Base-by-base conservation (phyloP, 2,797 vertebrate genomes). In the Pantherophis vulpinus region DNA sequence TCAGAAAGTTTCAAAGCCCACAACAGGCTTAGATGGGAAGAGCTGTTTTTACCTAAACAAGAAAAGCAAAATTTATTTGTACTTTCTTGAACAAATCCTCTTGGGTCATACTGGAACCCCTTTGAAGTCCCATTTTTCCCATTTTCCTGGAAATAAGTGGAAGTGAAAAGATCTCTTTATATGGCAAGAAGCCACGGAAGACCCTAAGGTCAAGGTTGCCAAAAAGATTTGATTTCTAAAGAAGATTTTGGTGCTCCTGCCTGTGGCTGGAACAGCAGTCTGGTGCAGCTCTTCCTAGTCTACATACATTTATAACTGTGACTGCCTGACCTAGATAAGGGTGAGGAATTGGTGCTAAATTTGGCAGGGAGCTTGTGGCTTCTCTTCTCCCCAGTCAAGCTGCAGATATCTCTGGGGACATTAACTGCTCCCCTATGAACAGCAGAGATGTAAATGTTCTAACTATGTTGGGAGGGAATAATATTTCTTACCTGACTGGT, bases 311-410 rank as follows among this genome's bases (percentile, higher is more conserved):
- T 66, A 13, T 32, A 58, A 32, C 83, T 70, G 66, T 90, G 37
- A 74, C 55, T 91, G 61, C 42, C 86, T 91, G 92, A 91, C 86
- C 70, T 23, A 87, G 86, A 91, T 87, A 93, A 93, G n/a, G 12
- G 61, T 59, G 86, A 54, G 89, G 61, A 91, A 83, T 47, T 61
- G 93, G 23, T 91, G 66, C 93, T 74, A 88, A 93, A 91, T 89
- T 56, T 86, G 87, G 66, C 93, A 88, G 51, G 89, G 58, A 56
- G 27, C 27, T 23, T 89, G 37, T 74, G 61, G 55, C 51, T 89
- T 95, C 54, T 96, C 29, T 94, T 92, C 55, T 87, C 3, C 5
- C 1, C 12, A 32, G 32, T 23, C 2, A 79, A 63, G 58, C 59
- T 63, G 74, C 47, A 56, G 74, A 37, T 60, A 74, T 74, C 66